phyloP scores from a whole-genome alignment of 1,140 invertebrate species.

The Vollenhovia emeryi region DNA sequence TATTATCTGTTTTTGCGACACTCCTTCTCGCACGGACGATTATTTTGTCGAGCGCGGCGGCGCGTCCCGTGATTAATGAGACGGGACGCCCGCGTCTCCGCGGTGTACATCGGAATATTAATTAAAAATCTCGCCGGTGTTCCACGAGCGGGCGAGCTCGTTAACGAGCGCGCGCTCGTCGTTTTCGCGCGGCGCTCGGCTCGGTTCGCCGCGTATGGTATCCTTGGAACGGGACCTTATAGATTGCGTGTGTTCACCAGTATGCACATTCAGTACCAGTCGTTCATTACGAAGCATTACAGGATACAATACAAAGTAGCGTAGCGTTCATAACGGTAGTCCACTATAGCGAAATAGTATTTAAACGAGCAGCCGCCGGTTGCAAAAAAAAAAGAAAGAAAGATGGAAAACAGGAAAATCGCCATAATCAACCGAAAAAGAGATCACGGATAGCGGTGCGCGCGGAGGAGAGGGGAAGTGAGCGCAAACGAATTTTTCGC shows the following conservation, averaged over 20 bases:
- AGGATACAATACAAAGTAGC: slow-evolving; percentile 82
- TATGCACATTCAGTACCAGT: slow-evolving; percentile 77
- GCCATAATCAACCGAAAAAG: slow-evolving; percentile 41
- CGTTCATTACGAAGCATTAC: slow-evolving; percentile 79
- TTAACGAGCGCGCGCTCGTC: slow-evolving; percentile 17
- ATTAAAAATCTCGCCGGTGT: slow-evolving; percentile 36
- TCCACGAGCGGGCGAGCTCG: not conserved
- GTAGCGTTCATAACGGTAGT: slow-evolving; percentile 83
- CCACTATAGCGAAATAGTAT: slow-evolving; percentile 84
- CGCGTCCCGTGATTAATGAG: slow-evolving; percentile 26
- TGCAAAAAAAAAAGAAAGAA: slow-evolving; percentile 61
- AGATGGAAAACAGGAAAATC: slow-evolving; percentile 64
- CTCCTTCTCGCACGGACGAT: slow-evolving; percentile 4
- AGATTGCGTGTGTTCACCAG: slow-evolving; percentile 78
- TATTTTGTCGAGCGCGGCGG: slow-evolving; percentile 3
- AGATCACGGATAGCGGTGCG: slow-evolving; percentile 72
- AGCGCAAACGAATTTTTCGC: slow-evolving; percentile 62
- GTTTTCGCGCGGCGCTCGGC: not conserved
- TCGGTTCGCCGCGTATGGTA: slow-evolving; percentile 57
- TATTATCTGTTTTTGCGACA: not conserved
- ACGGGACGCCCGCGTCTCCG: not conserved
- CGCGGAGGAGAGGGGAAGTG: slow-evolving; percentile 35
- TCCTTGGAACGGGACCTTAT: slow-evolving; percentile 68
- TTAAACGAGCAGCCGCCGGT: slow-evolving; percentile 73
- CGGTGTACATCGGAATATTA: slow-evolving; percentile 18